These are phyloP conservation scores for Sphaerophoria taeniata DNA, from an alignment of 2,888 invertebrate species.

Conservation along the genomic window DNA sequence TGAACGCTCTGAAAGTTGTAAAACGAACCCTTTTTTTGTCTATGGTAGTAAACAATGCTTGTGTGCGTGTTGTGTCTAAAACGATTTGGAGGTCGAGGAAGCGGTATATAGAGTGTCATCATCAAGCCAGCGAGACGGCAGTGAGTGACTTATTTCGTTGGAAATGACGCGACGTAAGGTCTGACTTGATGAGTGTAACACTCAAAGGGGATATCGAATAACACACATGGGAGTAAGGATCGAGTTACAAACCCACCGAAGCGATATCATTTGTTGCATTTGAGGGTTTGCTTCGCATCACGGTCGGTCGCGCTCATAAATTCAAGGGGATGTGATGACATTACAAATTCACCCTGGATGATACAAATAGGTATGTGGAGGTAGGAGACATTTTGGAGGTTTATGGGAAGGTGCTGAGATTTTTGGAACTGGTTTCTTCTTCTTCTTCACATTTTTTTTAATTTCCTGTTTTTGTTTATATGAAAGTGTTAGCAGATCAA, in stretches of 20 bases:
- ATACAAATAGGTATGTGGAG: neutral
- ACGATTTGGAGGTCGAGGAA: constrained; percentile 1
- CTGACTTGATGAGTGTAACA: neutral
- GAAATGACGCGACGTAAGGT: constrained; percentile 25
- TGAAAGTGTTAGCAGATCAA: no score
- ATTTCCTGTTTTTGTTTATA: constrained; percentile 38
- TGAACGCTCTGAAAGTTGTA: neutral
- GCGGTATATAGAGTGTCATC: constrained; percentile 26
- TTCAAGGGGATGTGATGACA: constrained; percentile 46
- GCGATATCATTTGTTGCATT: constrained; percentile 57
- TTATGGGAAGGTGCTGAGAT: constrained; percentile 43
- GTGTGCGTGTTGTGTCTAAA: constrained; percentile 14
- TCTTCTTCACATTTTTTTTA: constrained; percentile 6
- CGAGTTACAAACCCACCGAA: constrained; percentile 31
- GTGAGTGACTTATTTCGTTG: constrained; percentile 54
- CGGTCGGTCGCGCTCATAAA: neutral
- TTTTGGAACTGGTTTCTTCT: constrained; percentile 42
- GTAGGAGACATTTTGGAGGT: constrained; percentile 10
- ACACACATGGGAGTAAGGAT: constrained; percentile 52
- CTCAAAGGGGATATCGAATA: constrained; percentile 53
- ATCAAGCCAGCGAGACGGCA: constrained; percentile 9
- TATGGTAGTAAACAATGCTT: no score
- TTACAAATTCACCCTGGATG: constrained; percentile 41
- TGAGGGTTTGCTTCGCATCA: constrained; percentile 22
- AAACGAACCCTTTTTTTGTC: constrained; percentile 26